These are phyloP conservation scores for Rissa tridactyla DNA, from an alignment of 2,113 vertebrate species.

Conservation along the genomic window DNA sequence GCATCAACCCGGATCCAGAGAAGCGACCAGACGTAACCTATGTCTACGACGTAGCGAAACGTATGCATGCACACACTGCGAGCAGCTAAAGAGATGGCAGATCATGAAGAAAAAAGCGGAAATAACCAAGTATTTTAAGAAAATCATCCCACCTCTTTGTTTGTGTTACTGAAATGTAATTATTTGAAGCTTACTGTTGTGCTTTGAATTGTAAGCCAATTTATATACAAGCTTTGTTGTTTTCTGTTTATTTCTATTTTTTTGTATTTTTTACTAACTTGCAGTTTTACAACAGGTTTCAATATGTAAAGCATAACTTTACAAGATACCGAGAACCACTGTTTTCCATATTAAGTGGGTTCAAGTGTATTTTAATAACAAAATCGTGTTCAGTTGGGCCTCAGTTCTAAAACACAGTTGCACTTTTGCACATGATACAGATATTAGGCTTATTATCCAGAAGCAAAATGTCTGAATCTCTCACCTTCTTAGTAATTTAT, in stretches of 20 bases:
- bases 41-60: slow-evolving; percentile 92
- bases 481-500: slow-evolving; percentile 29
- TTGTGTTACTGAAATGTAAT: slow-evolving; percentile 23
- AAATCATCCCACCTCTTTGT: slow-evolving; percentile 20
- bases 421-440: slow-evolving; percentile 32
- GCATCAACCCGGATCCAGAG: slow-evolving; percentile 98
- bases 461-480: slow-evolving; percentile 32
- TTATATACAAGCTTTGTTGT: slow-evolving; percentile 52
- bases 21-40: slow-evolving; percentile 96
- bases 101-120: not conserved
- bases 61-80: slow-evolving; percentile 87
- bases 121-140: slow-evolving; percentile 18
- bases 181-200: slow-evolving; percentile 42
- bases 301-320: not conserved
- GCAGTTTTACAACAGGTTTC: not conserved
- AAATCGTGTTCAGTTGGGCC: not conserved
- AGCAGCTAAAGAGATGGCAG: slow-evolving; percentile 75
- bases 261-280: not conserved
- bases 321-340: not conserved
- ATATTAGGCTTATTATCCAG: not conserved
- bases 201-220: slow-evolving; percentile 68
- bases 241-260: not conserved
- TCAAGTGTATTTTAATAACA: not conserved
- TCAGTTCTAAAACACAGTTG: slow-evolving; percentile 42
- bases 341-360: not conserved